These are phyloP conservation scores for Magallana gigas DNA, from an alignment of 1,140 invertebrate species.

Conservation along the genomic window DNA sequence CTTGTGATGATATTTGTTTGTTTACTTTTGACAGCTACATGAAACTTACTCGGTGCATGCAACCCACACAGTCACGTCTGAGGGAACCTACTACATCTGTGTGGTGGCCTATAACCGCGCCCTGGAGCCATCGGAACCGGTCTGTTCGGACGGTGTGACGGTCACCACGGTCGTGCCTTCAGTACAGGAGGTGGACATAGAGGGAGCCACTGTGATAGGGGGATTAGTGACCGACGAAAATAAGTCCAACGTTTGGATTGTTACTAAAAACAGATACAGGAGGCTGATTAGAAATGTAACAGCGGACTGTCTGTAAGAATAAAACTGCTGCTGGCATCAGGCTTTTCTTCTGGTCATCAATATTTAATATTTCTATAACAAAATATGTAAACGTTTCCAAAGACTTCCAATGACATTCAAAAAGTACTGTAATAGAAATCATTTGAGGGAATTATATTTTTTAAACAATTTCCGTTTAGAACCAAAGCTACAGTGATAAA, in stretches of 20 bases:
- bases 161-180: slow-evolving; percentile 53
- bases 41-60: slow-evolving; percentile 55
- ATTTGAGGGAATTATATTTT: not conserved
- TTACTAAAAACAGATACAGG: slow-evolving; percentile 45
- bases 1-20: not conserved
- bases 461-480: not conserved
- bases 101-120: slow-evolving; percentile 67
- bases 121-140: slow-evolving; percentile 58
- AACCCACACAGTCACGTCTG: slow-evolving; percentile 12
- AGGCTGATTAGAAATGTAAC: slow-evolving; percentile 50
- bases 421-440: not conserved
- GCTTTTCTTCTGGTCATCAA: not conserved
- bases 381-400: not conserved
- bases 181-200: slow-evolving; percentile 51
- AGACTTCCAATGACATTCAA: too few relatives aligned
- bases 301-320: slow-evolving; percentile 54
- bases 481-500: slow-evolving; percentile 47
- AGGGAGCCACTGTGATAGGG: slow-evolving; percentile 43
- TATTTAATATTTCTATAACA: not conserved
- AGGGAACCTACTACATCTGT: slow-evolving; percentile 61
- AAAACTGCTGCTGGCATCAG: not conserved
- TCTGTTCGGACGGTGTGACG: slow-evolving; percentile 66
- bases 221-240: slow-evolving; percentile 52
- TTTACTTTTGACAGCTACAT: slow-evolving; percentile 39
- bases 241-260: slow-evolving; percentile 46